Evolutionary conservation across 1,140 invertebrate species (phyloP).

Genomic region (Drosophila asahinai): DNA sequence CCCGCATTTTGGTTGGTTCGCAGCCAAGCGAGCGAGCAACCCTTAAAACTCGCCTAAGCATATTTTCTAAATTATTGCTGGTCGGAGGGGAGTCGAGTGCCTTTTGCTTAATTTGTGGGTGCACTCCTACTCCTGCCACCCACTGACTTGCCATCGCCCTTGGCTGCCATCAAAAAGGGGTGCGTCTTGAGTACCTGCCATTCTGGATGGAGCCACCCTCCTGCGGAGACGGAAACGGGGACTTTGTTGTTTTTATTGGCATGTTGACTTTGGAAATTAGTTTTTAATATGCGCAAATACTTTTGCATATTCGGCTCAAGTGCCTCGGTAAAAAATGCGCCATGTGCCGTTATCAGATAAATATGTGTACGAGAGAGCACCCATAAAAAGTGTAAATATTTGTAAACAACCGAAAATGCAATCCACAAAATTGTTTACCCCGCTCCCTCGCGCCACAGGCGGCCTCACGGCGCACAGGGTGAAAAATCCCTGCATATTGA

Average conservation of each 20-base stretch:
- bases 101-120: constrained; percentile 80
- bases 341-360: constrained; percentile 69
- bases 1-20: constrained; percentile 76
- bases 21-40: constrained; percentile 49
- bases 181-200: constrained; percentile 73
- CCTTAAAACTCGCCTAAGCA: constrained; percentile 74
- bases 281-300: constrained; percentile 84
- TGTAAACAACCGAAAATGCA: constrained; percentile 73
- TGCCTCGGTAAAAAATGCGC: constrained; percentile 52
- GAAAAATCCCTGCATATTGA: constrained; percentile 82
- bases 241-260: constrained; percentile 78
- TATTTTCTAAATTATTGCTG: constrained; percentile 83
- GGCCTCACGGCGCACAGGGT: constrained; percentile 12
- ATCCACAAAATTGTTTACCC: constrained; percentile 53
- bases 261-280: constrained; percentile 84
- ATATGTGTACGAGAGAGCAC: constrained; percentile 3
- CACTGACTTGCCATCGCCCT: constrained; percentile 17
- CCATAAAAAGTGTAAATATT: constrained; percentile 71
- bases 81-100: constrained; percentile 56
- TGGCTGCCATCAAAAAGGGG: constrained; percentile 68
- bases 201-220: constrained; percentile 43
- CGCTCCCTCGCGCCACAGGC: neutral
- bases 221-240: neutral
- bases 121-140: constrained; percentile 27
- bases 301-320: constrained; percentile 76